phyloP scores from a whole-genome alignment of 2,113 vertebrate species.

The Gavia stellata region DNA sequence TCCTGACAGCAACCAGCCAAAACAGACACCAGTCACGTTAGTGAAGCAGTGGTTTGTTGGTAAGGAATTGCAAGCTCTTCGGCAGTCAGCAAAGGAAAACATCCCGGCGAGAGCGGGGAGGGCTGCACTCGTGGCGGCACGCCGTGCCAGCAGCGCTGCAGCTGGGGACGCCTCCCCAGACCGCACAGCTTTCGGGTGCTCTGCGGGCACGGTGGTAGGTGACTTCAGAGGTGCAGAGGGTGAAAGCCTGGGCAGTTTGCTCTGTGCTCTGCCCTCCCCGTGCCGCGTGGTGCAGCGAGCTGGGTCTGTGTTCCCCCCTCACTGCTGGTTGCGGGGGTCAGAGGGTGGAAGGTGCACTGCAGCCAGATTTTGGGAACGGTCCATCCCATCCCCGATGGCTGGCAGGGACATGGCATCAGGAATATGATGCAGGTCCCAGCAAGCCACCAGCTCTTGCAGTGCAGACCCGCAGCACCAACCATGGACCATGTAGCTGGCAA shows the following conservation, averaged over 20 bases:
- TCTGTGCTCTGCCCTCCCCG: neutral
- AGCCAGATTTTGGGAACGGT: neutral
- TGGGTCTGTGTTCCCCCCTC: neutral
- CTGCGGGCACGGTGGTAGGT: neutral
- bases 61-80: too few relatives aligned
- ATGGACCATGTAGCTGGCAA: neutral
- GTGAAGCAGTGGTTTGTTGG: neutral
- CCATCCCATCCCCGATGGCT: rapidly evolving
- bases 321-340: neutral
- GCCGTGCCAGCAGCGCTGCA: neutral
- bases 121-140: rapidly evolving
- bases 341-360: too few relatives aligned
- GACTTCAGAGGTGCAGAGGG: too few relatives aligned
- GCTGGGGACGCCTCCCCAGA: neutral
- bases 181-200: neutral
- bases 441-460: neutral
- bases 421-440: neutral
- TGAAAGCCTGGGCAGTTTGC: rapidly evolving
- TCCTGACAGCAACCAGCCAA: neutral
- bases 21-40: rapidly evolving
- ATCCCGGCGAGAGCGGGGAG: rapidly evolving
- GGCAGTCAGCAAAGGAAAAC: neutral
- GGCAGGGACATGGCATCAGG: neutral
- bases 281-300: rapidly evolving
- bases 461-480: neutral